phyloP scores from a whole-genome alignment of 2,797 vertebrate species.

The Pseudomugil gertrudae region DNA sequence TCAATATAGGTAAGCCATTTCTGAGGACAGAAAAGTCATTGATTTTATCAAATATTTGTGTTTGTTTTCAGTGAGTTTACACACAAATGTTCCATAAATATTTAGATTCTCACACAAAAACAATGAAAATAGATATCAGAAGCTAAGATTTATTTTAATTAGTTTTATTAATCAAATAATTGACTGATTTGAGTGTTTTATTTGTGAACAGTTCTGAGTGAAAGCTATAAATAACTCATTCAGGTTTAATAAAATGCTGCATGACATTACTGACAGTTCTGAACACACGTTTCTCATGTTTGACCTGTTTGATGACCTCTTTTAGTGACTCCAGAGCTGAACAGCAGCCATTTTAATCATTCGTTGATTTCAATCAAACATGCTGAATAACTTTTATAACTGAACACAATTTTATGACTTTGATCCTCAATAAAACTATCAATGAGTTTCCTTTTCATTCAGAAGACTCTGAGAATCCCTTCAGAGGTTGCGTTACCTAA shows the following conservation, averaged over 20 bases:
- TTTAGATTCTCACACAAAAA: not conserved
- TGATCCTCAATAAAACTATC: not conserved
- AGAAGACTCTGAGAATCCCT: not conserved
- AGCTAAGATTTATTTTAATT: too few relatives aligned
- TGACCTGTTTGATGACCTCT: too few relatives aligned
- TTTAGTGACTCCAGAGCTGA: not conserved
- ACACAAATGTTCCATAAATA: too few relatives aligned
- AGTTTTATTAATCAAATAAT: not conserved
- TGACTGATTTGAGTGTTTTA: not conserved
- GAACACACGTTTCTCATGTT: too few relatives aligned
- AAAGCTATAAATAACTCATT: not conserved
- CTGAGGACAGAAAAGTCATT: too few relatives aligned
- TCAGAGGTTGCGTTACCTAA: not conserved
- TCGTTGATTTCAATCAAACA: not conserved
- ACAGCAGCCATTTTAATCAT: not conserved
- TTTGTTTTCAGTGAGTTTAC: not conserved
- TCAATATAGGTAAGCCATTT: too few relatives aligned
- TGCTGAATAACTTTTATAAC: not conserved
- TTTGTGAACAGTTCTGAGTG: not conserved
- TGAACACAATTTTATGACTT: not conserved
- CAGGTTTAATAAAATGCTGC: not conserved
- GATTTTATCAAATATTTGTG: too few relatives aligned
- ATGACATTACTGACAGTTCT: not conserved
- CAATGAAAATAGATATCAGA: not conserved
- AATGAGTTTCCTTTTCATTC: not conserved